Conservation (phyloP, 2,113 vertebrate genomes). For the Gulo gulo region DNA sequence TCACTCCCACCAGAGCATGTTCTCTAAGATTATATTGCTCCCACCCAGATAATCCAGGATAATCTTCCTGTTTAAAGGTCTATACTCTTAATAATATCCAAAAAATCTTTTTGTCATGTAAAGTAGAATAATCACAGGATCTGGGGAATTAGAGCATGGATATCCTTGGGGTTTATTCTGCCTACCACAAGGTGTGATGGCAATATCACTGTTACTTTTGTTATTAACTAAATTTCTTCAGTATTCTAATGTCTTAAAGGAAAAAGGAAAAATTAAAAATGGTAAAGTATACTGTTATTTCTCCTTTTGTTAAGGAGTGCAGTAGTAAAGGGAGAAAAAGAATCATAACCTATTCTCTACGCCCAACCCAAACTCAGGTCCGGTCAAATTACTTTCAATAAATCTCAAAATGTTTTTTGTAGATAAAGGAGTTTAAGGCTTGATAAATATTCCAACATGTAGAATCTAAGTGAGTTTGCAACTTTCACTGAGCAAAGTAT, state of each 20-base stretch:
- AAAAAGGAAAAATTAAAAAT: not conserved
- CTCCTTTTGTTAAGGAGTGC: not conserved
- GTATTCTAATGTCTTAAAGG: not conserved
- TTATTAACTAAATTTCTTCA: not conserved
- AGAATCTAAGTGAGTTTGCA: not conserved
- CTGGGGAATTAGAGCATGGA: not conserved
- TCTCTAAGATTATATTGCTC: not conserved
- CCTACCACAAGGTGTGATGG: not conserved
- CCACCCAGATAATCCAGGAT: not conserved
- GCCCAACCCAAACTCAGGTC: not conserved
- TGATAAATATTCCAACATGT: not conserved
- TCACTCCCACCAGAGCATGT: not conserved
- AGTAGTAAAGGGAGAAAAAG: not conserved
- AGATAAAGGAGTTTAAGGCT: not conserved
- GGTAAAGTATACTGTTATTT: not conserved
- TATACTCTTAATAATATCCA: not conserved
- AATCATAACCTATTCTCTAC: not conserved
- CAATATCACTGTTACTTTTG: not conserved
- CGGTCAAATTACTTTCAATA: not conserved
- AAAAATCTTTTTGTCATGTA: not conserved
- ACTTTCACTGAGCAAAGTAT: not conserved
- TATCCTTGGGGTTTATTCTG: not conserved
- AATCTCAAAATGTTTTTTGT: not conserved
- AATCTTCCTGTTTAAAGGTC: not conserved
- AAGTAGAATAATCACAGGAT: not conserved